phyloP scores from a whole-genome alignment of 2,113 vertebrate genomes.

The Phaethon lepturus region DNA sequence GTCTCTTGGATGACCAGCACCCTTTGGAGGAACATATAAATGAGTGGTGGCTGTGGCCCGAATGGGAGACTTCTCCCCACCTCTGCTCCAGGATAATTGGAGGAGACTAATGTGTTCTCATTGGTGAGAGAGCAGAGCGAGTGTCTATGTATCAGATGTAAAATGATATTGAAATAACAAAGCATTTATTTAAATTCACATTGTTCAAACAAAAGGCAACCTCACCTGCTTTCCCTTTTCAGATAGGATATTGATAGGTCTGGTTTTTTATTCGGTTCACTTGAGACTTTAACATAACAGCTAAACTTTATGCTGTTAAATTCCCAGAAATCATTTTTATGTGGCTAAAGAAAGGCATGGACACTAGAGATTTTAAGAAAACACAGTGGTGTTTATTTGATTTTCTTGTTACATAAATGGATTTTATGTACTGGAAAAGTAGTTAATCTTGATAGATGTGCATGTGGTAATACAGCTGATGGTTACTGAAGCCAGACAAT shows the following conservation, averaged over 20 bases:
- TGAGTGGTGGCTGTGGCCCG: background rate
- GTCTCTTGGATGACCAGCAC: background rate
- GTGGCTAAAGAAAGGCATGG: constrained; percentile 69
- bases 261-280: constrained; percentile 19
- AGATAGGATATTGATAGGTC: constrained; percentile 25
- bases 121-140: background rate
- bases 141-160: background rate
- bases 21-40: background rate
- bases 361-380: constrained; percentile 74
- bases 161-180: constrained; percentile 53
- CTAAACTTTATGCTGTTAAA: constrained; percentile 31
- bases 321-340: constrained; percentile 78
- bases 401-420: constrained; percentile 82
- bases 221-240: constrained; percentile 26
- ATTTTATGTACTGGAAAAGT: constrained; percentile 82
- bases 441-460: constrained; percentile 81
- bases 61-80: background rate
- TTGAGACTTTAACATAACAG: constrained; percentile 52
- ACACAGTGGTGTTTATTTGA: constrained; percentile 78
- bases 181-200: constrained; percentile 25
- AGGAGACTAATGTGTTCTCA: background rate
- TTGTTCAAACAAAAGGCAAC: background rate
- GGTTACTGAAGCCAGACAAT: constrained; percentile 74
- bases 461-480: constrained; percentile 74
- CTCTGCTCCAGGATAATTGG: background rate